Base-by-base conservation (phyloP, 2,888 invertebrate species). In the Macrophya annulata region DNA sequence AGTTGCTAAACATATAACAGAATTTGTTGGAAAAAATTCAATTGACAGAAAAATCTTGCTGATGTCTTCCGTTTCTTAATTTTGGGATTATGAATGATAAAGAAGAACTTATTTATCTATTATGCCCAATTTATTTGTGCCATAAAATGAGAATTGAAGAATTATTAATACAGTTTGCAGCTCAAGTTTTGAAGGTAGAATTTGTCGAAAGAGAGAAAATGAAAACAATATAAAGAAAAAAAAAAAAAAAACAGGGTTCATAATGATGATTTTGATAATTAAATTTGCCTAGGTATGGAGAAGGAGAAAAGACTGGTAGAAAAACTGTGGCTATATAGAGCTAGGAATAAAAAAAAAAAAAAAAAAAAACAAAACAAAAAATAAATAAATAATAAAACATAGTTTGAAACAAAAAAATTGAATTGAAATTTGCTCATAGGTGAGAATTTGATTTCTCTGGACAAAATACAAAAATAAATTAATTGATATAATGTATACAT, bases 261-360 rank as follows among this genome's bases (percentile, higher is more conserved):
- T 89, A 85, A 89, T 89, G 88, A 90, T 87, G 88, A 90, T 90
- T 91, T 90, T 89, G 89, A 89, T 90, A 88, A 89, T 89, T 88
- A 90, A 90, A 90, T 90, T 90, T 88, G 90, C 88, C 88, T 92
- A 92, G 89, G 87, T 90, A 91, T 86, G 90, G 91, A 92, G 91
- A 92, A 90, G 89, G 88, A 92, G 86, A 91, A 90, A 92, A 92
- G 92, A 92, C 92, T 92, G 92, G 90, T 92, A 92, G 91, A 90
- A 82, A 71, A 89, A 89, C 88, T 89, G 88, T 88, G 89, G 89
- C 88, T 90, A 68, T 90, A 68, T 89, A 90, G 88, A 90, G 88
- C 87, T 89, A 90, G 89, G 88, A 87, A 84, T 88, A 87, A 87
- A 87, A 88, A 88, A 87, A 88, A 87, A 88, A 86, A 55, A 79